Percentiles rank a stretch among this genome's conserved stretches.
Conservation (phyloP, 2,797 vertebrate species). For the Dendrocincla fuliginosa region DNA sequence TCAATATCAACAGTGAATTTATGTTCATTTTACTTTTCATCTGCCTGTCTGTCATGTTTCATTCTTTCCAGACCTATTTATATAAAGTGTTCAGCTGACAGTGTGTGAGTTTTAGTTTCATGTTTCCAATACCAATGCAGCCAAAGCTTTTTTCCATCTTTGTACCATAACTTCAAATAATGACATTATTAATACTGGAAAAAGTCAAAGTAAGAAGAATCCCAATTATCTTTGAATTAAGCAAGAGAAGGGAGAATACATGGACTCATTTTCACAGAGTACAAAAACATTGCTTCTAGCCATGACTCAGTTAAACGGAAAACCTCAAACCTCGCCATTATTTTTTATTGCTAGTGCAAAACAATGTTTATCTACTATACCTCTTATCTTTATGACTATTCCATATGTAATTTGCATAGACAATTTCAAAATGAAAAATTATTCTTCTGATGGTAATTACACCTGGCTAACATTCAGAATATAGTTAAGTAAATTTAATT, state of each 20-base stretch:
- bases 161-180: not conserved
- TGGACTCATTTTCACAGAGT: not conserved
- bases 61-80: not conserved
- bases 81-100: not conserved
- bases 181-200: not conserved
- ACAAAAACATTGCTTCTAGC: not conserved
- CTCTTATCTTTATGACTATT: not conserved
- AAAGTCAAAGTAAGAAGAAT: not conserved
- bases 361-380: not conserved
- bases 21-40: not conserved
- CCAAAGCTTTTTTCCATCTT: not conserved
- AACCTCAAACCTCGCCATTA: not conserved
- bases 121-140: slow-evolving; percentile 6
- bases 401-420: not conserved
- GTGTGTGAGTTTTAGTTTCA: not conserved
- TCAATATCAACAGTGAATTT: not conserved
- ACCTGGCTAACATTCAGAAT: not conserved
- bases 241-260: not conserved
- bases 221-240: not conserved
- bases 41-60: not conserved
- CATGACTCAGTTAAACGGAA: not conserved
- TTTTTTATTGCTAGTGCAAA: not conserved
- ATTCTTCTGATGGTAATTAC: not conserved
- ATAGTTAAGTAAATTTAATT: not conserved
- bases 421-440: not conserved